Evolutionary conservation across 2,797 vertebrate species (phyloP).

Genomic region (Phataginus tetradactyla): DNA sequence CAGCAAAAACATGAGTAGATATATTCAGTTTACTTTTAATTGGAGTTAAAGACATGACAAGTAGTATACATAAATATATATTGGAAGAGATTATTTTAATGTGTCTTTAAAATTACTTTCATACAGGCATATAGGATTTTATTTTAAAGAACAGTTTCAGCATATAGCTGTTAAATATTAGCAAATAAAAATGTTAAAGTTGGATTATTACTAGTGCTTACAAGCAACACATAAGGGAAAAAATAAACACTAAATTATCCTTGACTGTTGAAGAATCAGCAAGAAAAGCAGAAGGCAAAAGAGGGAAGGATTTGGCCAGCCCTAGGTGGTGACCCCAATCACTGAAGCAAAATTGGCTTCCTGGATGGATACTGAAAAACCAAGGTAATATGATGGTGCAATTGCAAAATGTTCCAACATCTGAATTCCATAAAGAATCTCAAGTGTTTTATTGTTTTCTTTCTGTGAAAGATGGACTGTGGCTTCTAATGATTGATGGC

Average conservation of each 20-base stretch:
- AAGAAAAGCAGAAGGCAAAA: neutral
- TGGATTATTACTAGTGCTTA: neutral
- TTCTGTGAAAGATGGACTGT: constrained; percentile 57
- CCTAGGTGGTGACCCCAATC: constrained; percentile 68
- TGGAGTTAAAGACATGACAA: neutral
- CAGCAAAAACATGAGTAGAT: neutral
- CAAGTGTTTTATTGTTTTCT: constrained; percentile 69
- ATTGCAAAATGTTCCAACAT: constrained; percentile 56
- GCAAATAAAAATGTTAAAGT: neutral
- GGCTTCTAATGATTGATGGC: constrained; percentile 61
- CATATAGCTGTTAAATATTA: neutral
- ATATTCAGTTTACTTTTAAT: neutral
- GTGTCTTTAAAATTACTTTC: neutral
- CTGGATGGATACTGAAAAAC: neutral
- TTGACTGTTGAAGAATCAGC: neutral
- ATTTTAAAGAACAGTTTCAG: neutral
- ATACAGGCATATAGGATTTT: neutral
- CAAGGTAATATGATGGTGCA: constrained; percentile 1
- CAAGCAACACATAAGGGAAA: neutral
- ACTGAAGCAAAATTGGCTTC: constrained; percentile 63
- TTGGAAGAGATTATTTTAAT: neutral
- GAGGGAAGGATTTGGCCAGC: neutral
- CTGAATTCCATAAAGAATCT: constrained; percentile 69
- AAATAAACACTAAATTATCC: constrained; percentile 29
- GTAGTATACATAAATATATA: neutral